A percentile compares a stretch with the other conserved stretches of the same genome.
Evolutionary conservation across 2,113 vertebrate species (phyloP).

Genomic region (cat (Felis catus)): DNA sequence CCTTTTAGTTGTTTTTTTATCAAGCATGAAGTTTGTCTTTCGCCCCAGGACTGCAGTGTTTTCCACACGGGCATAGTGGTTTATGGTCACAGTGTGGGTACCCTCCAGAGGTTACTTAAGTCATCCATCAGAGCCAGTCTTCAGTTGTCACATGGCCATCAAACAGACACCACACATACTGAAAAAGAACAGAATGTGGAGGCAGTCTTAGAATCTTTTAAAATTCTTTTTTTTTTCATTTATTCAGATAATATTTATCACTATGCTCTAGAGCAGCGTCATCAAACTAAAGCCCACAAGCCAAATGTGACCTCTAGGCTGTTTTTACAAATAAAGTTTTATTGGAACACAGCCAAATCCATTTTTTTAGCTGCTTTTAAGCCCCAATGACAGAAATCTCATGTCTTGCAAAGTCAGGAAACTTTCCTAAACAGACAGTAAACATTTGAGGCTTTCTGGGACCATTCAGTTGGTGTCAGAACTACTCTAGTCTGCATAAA

Average conservation of each 20-base stretch:
- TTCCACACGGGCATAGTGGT: background rate
- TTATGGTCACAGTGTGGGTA: background rate
- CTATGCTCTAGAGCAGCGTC: background rate
- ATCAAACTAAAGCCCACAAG: background rate
- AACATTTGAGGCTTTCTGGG: background rate
- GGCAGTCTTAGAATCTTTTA: background rate
- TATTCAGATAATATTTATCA: background rate
- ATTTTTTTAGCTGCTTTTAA: background rate
- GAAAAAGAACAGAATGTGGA: background rate
- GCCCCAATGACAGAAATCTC: background rate
- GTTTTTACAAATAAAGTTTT: constrained; percentile 41
- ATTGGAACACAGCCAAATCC: background rate
- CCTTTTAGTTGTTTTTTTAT: constrained; percentile 42
- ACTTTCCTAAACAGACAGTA: background rate
- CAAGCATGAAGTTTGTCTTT: constrained; percentile 40
- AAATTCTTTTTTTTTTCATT: background rate
- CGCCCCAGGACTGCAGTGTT: background rate
- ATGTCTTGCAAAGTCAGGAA: background rate
- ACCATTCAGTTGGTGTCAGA: background rate
- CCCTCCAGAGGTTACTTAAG: background rate
- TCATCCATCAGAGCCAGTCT: background rate
- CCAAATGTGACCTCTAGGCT: background rate
- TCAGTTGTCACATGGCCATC: background rate
- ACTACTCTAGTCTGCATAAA: background rate
- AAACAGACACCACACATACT: background rate